Percentiles rank a stretch among this genome's conserved stretches.
Evolutionary conservation across 2,113 vertebrate genomes (phyloP).

Genomic region (Empidonax traillii): DNA sequence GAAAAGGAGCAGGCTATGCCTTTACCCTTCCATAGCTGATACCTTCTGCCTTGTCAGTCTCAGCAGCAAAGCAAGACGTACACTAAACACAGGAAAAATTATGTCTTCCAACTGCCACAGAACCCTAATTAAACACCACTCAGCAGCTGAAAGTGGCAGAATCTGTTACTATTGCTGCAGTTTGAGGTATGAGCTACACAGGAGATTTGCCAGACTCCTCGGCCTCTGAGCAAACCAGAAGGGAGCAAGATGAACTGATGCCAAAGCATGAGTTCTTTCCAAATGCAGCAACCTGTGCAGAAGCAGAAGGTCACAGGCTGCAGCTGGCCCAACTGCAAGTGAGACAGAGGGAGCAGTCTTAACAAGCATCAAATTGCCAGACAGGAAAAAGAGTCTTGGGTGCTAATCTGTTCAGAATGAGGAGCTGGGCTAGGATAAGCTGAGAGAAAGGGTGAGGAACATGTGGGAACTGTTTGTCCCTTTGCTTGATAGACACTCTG

Average conservation of each 20-base stretch:
- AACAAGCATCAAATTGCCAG: slow-evolving; percentile 43
- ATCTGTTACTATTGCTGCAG: slow-evolving; percentile 45
- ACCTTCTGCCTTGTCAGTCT: not conserved
- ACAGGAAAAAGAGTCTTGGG: slow-evolving; percentile 15
- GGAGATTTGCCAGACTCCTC: slow-evolving; percentile 46
- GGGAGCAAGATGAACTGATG: slow-evolving; percentile 14
- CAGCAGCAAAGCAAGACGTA: not conserved
- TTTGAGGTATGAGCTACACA: slow-evolving; percentile 14
- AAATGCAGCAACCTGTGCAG: slow-evolving; percentile 50
- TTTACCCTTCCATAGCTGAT: not conserved
- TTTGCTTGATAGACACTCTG: not conserved
- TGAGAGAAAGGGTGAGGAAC: not conserved
- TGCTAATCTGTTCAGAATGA: slow-evolving; percentile 43
- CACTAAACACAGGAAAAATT: not conserved
- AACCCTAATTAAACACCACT: not conserved
- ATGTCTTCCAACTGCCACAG: not conserved
- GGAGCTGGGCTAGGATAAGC: not conserved
- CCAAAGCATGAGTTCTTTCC: slow-evolving; percentile 38
- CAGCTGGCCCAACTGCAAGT: slow-evolving; percentile 21
- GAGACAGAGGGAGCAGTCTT: not conserved
- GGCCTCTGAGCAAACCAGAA: slow-evolving; percentile 26
- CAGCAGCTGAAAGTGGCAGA: not conserved
- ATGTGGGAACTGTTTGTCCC: not conserved
- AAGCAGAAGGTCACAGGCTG: slow-evolving; percentile 61
- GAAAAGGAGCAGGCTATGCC: not conserved